Evolutionary conservation across 2,113 vertebrate genomes (phyloP).

Genomic region (Neogale vison): DNA sequence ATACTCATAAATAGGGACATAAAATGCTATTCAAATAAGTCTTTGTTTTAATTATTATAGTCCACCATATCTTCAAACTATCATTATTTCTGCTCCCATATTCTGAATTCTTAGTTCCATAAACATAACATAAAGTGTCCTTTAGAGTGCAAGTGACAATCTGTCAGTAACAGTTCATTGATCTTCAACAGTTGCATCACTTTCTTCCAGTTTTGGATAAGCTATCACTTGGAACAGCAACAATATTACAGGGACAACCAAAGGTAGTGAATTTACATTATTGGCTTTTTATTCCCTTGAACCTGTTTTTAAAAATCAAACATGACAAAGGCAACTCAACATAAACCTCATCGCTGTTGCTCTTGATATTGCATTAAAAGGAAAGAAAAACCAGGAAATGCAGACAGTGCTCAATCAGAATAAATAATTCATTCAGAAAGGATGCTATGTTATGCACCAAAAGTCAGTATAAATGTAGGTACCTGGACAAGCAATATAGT

Average conservation of each 20-base stretch:
- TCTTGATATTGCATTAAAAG: neutral
- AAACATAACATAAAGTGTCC: neutral
- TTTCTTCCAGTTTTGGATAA: neutral
- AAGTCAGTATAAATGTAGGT: slow-evolving; percentile 38
- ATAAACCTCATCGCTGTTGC: neutral
- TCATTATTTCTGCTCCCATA: neutral
- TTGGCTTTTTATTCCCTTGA: slow-evolving; percentile 11
- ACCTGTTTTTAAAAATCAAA: slow-evolving; percentile 27
- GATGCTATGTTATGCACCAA: neutral
- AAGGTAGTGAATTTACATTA: neutral
- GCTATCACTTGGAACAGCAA: neutral
- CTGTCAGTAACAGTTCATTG: neutral
- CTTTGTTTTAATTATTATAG: neutral
- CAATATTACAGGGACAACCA: neutral
- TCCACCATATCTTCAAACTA: neutral
- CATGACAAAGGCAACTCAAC: neutral
- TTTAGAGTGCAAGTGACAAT: neutral
- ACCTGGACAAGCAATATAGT: slow-evolving; percentile 61
- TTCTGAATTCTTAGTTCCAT: neutral
- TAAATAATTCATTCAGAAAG: slow-evolving; percentile 70
- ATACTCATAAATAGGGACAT: neutral
- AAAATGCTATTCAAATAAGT: neutral
- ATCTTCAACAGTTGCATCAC: neutral
- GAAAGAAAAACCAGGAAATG: neutral
- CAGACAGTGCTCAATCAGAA: slow-evolving; percentile 36